Conservation (phyloP, 2,113 vertebrate species). For the Xiphophorus maculatus region DNA sequence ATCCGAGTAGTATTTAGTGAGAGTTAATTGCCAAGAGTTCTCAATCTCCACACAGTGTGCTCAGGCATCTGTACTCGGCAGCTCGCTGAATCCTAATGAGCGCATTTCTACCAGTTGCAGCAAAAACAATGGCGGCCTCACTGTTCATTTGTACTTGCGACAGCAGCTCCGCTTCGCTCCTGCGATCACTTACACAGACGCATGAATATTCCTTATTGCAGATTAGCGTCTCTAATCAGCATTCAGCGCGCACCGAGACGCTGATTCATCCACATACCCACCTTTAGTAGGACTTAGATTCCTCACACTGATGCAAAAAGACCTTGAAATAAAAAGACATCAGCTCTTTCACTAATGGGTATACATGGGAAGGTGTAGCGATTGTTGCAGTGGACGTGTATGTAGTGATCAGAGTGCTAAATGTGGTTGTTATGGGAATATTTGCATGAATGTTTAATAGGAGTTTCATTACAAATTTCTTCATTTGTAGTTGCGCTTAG, state of each 20-base stretch:
- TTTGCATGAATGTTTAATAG: slow-evolving; percentile 29
- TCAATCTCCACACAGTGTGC: slow-evolving; percentile 50
- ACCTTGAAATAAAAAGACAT: slow-evolving; percentile 14
- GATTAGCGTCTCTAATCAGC: slow-evolving; percentile 58
- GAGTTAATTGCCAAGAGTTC: slow-evolving; percentile 67
- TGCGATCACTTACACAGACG: slow-evolving; percentile 40
- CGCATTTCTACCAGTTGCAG: slow-evolving; percentile 28
- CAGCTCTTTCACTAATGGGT: slow-evolving; percentile 4
- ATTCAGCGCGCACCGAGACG: slow-evolving; percentile 8
- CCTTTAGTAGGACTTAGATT: slow-evolving; percentile 27
- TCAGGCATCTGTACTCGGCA: slow-evolving; percentile 52
- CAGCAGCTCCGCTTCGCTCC: slow-evolving; percentile 45
- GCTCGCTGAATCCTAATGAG: slow-evolving; percentile 65
- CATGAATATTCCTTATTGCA: slow-evolving; percentile 59
- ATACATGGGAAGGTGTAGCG: neutral
- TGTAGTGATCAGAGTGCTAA: neutral
- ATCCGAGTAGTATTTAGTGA: slow-evolving; percentile 60
- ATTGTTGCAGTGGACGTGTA: neutral
- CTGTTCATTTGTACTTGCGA: slow-evolving; percentile 51
- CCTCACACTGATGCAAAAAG: slow-evolving; percentile 19
- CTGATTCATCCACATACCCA: slow-evolving; percentile 38
- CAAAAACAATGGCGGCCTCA: slow-evolving; percentile 49
- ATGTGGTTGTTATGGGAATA: neutral
- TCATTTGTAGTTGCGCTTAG: too few species aligned
- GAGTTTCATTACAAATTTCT: neutral